These are phyloP conservation scores for Aldrovandia affinis DNA, from an alignment of 2,797 vertebrate species.

Conservation along the genomic window DNA sequence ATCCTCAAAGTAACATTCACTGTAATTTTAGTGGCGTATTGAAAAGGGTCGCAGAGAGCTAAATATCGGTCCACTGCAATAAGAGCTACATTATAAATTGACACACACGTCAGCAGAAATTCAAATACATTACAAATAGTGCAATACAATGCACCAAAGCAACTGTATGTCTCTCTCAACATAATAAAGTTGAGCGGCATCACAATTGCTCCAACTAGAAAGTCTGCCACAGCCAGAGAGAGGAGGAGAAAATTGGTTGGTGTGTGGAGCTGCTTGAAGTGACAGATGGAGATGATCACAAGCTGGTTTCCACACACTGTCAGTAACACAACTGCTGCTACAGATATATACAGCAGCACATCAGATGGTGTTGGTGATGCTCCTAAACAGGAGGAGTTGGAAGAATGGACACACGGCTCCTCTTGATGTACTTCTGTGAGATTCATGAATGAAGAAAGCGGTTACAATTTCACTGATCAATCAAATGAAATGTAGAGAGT, in stretches of 20 bases:
- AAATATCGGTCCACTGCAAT: slow-evolving; percentile 34
- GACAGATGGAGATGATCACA: slow-evolving; percentile 43
- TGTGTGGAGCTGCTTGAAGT: slow-evolving; percentile 54
- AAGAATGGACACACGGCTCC: not conserved
- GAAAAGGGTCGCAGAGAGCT: slow-evolving; percentile 31
- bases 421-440: not conserved
- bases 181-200: slow-evolving; percentile 46
- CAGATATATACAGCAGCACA: slow-evolving; percentile 36
- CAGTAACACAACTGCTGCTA: slow-evolving; percentile 41
- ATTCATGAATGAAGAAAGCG: not conserved
- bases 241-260: slow-evolving; percentile 47
- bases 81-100: slow-evolving; percentile 31
- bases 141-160: slow-evolving; percentile 38
- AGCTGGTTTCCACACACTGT: slow-evolving; percentile 53
- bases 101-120: slow-evolving; percentile 15
- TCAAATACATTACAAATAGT: not conserved
- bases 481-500: not conserved
- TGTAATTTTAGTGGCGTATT: slow-evolving; percentile 19
- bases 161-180: slow-evolving; percentile 44
- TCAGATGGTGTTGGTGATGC: slow-evolving; percentile 20
- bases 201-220: slow-evolving; percentile 44
- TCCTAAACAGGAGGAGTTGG: not conserved
- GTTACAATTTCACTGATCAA: not conserved
- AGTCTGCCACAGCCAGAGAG: slow-evolving; percentile 45
- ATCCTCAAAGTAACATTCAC: not conserved